Evolutionary conservation across 2,888 invertebrate genomes (phyloP), one percentile per base, ranked within the genome.

Genomic region (Ormia ochracea): DNA sequence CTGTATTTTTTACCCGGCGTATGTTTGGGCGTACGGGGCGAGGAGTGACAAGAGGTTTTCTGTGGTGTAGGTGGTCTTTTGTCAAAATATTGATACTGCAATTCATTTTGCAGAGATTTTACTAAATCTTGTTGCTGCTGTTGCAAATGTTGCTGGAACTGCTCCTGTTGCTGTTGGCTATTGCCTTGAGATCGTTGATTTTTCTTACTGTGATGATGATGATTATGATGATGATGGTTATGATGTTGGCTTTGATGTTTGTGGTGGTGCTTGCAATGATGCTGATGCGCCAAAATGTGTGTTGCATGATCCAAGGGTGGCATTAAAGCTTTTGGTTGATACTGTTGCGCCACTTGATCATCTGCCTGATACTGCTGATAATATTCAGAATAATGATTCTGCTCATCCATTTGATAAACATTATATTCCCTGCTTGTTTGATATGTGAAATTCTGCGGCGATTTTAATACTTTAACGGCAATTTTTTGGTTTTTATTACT

Each of bases 271-370:
- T 77, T 81, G 38, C 77, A 72, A 48, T 81, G 78, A 66, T 76
- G 80, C 21, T 82, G 82, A 45, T 82, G 81, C 0, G 78, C 81
- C 68, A 63, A 56, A 63, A 78, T 83, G 66, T 59, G 66, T 17
- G 41, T 81, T 81, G 81, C 84, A 83, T 87, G 76, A 85, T 86
- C 86, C 86, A 89, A 81, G 81, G 89, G 86, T 82, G 90, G 85
- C 90, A 89, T 84, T 82, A 85, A 83, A 78, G 85, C 85, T 81
- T 88, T 83, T 52, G 83, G 83, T 36, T 83, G 83, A 12, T 83
- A 82, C 10, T 83, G 84, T 21, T 83, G 81, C 4, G 78, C 77
- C 2, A 31, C 6, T 17, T 17, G 52, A 1, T 76, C 58, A 2
- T 23, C 54, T 7, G 58, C 63, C 12, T 69, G 61, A 31, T 61